Evolutionary conservation across 2,113 vertebrate species (phyloP).

Genomic region (Merops nubicus): DNA sequence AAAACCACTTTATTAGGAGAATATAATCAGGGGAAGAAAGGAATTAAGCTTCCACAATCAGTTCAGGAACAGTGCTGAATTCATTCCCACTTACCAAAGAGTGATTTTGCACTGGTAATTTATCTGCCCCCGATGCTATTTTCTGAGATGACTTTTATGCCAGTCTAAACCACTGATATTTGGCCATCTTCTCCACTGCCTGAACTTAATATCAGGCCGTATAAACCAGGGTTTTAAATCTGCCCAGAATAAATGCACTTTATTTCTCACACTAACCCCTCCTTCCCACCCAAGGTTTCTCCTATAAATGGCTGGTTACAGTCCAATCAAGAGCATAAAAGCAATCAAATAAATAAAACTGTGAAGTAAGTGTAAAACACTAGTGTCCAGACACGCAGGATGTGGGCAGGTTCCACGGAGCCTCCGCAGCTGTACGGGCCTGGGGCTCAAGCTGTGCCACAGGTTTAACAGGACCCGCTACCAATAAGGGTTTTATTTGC

Average conservation of each 20-base stretch:
- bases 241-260: constrained; percentile 69
- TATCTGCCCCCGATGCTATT: neutral
- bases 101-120: neutral
- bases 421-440: constrained; percentile 72
- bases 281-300: constrained; percentile 65
- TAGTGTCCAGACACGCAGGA: constrained; percentile 79
- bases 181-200: constrained; percentile 45
- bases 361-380: constrained; percentile 87
- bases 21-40: neutral
- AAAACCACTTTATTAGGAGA: neutral
- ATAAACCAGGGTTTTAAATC: constrained; percentile 75
- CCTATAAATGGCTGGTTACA: constrained; percentile 74
- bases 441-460: constrained; percentile 63
- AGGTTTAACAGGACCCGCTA: constrained; percentile 77
- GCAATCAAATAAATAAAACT: constrained; percentile 78
- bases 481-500: constrained; percentile 83
- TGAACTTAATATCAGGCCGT: constrained; percentile 65
- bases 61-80: neutral
- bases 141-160: constrained; percentile 42
- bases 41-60: neutral
- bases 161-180: constrained; percentile 42
- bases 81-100: neutral
- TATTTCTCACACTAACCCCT: constrained; percentile 40
- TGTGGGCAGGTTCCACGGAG: constrained; percentile 73
- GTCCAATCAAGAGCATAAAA: constrained; percentile 75